These are phyloP conservation scores for Charaxes varanes DNA, from an alignment of 1,140 invertebrate species.

Conservation along the genomic window DNA sequence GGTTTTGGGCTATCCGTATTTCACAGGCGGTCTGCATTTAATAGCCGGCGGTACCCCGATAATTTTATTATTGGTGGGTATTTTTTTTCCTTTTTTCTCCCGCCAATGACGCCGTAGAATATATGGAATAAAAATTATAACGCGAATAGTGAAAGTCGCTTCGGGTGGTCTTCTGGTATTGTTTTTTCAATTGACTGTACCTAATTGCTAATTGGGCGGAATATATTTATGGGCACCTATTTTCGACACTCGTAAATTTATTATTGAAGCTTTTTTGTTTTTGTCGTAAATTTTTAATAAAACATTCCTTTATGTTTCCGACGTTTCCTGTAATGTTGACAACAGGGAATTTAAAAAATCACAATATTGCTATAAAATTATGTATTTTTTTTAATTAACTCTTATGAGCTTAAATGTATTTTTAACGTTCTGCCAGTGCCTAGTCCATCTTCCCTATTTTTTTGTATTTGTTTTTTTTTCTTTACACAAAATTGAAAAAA, in stretches of 20 bases:
- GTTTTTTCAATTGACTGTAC: slow-evolving; percentile 22
- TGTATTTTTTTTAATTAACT: too few species aligned
- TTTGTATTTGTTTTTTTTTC: too few species aligned
- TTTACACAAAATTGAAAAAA: too few species aligned
- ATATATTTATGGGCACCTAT: slow-evolving; percentile 11
- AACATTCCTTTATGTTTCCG: too few species aligned
- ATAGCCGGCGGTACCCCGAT: slow-evolving; percentile 60
- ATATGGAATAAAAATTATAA: slow-evolving; percentile 50
- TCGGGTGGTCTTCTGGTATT: slow-evolving; percentile 28
- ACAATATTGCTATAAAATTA: too few species aligned
- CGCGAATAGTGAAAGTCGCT: slow-evolving; percentile 33
- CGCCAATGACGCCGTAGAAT: slow-evolving; percentile 39
- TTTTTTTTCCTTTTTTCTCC: slow-evolving; percentile 25
- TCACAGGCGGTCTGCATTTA: slow-evolving; percentile 67
- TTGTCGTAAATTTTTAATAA: too few species aligned
- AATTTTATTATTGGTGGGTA: slow-evolving; percentile 64
- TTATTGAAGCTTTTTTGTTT: slow-evolving; percentile 3
- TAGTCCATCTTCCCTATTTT: too few species aligned
- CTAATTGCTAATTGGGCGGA: slow-evolving; percentile 24
- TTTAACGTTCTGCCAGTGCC: too few species aligned
- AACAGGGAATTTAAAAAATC: too few species aligned
- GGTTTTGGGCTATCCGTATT: slow-evolving; percentile 40
- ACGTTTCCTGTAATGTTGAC: too few species aligned
- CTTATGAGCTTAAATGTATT: too few species aligned
- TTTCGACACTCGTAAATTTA: background rate